Base-by-base conservation (phyloP, 2,113 vertebrate genomes). In the Epinephelus cyanopodus region DNA sequence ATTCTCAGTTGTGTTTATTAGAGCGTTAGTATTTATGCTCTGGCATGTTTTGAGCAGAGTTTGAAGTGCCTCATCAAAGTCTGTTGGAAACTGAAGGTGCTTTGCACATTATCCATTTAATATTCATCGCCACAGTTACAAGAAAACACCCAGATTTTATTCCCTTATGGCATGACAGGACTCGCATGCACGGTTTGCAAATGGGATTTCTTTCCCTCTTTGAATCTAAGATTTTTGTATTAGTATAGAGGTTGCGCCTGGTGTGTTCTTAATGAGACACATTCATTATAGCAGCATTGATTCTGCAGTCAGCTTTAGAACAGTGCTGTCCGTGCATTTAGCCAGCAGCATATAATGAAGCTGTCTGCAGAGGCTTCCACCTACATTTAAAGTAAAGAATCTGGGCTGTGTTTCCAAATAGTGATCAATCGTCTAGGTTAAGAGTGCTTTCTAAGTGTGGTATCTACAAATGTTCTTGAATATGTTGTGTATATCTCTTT, bases 271-370 rank as follows among this genome's bases (percentile, higher is more conserved):
- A 83, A 86, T 84, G 81, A 75, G 79, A 74, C 25, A 68, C 64
- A 67, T 87, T 89, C 79, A 82, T 85, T 90, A 72, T 12, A 60
- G 67, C 27, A 27, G 47, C 79, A 87, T 82, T 87, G 86, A 87
- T 84, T 64, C 33, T 63, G 74, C 62, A 67, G 66, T 60, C 81
- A 61, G 52, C 54, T 79, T 69, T 63, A 65, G 54, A 87, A 60
- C 82, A 48, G 23, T 75, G 74, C 74, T 68, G 54, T 25, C 60
- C 52, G 17, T 81, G 80, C 77, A 70, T 80, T 74, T 73, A 64
- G 48, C 48, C 65, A 48, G 19, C 68, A 54, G 25, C 1, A 29
- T 39, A 25, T 25, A 68, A 66, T 87, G 50, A 63, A 57, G 45
- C 7, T 11, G 13, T 42, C 70, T 50, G n/a, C 47, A 73, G 48